phyloP scores from a whole-genome alignment of 2,113 vertebrate species.

The Rutilus rutilus region DNA sequence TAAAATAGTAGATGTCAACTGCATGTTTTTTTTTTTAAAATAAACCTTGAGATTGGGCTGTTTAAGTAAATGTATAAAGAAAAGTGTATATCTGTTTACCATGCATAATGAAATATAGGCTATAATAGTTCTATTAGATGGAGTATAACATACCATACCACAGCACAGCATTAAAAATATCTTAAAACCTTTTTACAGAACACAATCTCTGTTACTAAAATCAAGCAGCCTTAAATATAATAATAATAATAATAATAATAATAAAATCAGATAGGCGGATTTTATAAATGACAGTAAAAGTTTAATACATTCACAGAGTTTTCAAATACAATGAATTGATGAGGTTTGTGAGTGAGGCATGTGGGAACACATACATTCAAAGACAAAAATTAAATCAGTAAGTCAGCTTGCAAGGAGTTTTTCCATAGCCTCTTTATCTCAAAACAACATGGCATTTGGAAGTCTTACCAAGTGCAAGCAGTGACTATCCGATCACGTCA shows the following conservation, averaged over 20 bases:
- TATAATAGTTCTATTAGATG: neutral
- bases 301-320: constrained; percentile 64
- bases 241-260: neutral
- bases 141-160: neutral
- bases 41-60: neutral
- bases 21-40: no score
- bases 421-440: neutral
- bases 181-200: neutral
- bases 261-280: constrained; percentile 59
- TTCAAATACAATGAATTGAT: constrained; percentile 26
- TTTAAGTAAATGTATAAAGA: neutral
- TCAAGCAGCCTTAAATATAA: neutral
- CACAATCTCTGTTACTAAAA: neutral
- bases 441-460: neutral
- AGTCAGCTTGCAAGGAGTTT: constrained; percentile 30
- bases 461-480: constrained; percentile 4
- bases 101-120: neutral
- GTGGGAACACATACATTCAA: constrained; percentile 22
- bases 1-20: no score
- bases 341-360: constrained; percentile 20
- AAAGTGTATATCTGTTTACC: neutral
- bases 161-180: neutral
- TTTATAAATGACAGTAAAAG: constrained; percentile 75
- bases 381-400: constrained; percentile 14
- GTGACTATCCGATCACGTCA: constrained; percentile 32